Conservation (phyloP, 1,140 invertebrate species). For the Drosophila neocordata region DNA sequence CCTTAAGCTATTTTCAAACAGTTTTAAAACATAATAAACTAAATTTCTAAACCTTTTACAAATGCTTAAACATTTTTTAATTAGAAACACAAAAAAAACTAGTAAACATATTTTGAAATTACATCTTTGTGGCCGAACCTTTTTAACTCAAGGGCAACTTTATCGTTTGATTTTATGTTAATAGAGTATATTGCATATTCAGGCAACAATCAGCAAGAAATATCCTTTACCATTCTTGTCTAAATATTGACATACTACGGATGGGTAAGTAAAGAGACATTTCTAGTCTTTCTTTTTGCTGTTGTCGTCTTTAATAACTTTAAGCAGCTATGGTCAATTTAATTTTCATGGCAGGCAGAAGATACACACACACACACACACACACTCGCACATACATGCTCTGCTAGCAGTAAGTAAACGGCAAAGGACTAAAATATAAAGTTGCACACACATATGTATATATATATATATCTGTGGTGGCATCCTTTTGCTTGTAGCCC, state of each 20-base stretch:
- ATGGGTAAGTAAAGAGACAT: background rate
- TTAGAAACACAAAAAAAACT: too few species aligned
- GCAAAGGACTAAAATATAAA: conserved; percentile 51
- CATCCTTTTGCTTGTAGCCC: conserved; percentile 38
- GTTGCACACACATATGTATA: conserved; percentile 18
- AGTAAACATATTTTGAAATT: too few species aligned
- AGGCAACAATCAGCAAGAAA: background rate
- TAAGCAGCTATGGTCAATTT: conserved; percentile 82
- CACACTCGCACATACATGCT: background rate
- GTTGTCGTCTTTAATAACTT: conserved; percentile 70
- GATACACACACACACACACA: conserved; percentile 17
- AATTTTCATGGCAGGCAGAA: conserved; percentile 72
- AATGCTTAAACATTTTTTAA: too few species aligned
- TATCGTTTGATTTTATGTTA: background rate
- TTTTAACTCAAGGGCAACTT: background rate
- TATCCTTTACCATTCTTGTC: conserved; percentile 11
- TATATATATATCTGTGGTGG: conserved; percentile 52
- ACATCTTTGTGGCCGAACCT: too few species aligned
- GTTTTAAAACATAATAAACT: too few species aligned
- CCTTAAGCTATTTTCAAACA: too few species aligned
- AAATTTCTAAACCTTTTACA: too few species aligned
- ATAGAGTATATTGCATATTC: conserved; percentile 16
- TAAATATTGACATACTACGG: conserved; percentile 20
- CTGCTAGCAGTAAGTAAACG: conserved; percentile 55
- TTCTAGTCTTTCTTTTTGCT: conserved; percentile 35